phyloP scores from a whole-genome alignment of 2,888 invertebrate genomes.

The Lasius fuliginosus region DNA sequence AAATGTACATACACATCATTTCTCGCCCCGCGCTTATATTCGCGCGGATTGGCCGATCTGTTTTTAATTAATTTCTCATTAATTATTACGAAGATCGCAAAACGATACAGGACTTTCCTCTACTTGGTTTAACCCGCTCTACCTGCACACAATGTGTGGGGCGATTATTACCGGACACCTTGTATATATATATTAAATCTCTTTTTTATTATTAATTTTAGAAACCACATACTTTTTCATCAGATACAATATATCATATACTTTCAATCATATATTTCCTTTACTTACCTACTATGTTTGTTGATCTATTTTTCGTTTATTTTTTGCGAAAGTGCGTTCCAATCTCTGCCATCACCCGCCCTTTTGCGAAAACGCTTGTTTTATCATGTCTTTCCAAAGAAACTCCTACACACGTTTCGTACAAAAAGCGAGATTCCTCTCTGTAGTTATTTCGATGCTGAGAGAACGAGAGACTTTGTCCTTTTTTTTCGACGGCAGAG shows the following conservation, averaged over 20 bases:
- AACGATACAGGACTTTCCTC: no score
- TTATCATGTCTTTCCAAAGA: neutral
- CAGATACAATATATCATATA: neutral
- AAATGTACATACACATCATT: no score
- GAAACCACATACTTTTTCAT: neutral
- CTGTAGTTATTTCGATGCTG: neutral
- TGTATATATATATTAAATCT: neutral
- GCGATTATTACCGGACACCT: no score
- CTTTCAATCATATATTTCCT: neutral
- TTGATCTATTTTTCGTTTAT: neutral
- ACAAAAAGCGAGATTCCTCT: conserved; percentile 7
- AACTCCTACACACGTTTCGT: conserved; percentile 6
- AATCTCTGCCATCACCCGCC: neutral
- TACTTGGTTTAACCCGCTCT: no score
- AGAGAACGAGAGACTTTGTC: neutral
- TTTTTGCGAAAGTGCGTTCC: neutral
- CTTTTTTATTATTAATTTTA: neutral
- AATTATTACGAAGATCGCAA: no score
- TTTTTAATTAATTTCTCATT: no score
- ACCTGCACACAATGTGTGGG: no score
- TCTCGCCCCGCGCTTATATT: no score
- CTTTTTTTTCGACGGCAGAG: conserved; percentile 54
- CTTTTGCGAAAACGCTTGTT: neutral
- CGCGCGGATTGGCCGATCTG: no score
- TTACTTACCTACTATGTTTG: neutral